Base-by-base conservation (phyloP, 2,113 vertebrate species). In the Oncorhynchus nerka region DNA sequence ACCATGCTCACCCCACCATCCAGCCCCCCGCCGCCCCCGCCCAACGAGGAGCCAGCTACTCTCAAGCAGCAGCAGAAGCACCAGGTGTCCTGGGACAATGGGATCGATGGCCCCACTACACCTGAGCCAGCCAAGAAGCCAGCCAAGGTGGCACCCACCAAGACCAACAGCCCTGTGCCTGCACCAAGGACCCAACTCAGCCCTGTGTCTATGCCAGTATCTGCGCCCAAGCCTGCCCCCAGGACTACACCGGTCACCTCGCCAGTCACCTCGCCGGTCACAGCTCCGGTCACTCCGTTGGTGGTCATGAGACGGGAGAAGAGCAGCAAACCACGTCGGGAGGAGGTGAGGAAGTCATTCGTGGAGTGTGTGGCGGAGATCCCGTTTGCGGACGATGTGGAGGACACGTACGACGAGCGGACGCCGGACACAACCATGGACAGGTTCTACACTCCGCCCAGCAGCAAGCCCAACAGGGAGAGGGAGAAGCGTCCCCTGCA, bases 321-420 rank as follows among this genome's bases (percentile, higher is more conserved):
- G 0, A 79, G 91, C 49, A 94, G 91, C 51, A 94, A 90, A 13
- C 83, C 92, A 1, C 88, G 83, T 3, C 89, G 87, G 0, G 92
- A 93, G 0, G 92, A 95, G 0, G 85, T 83, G 0, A 91, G 97
- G 7, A 99, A 98, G 80, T 99, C 98, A 0, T 98, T 99, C 4
- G 97, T 95, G 1, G 97, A 99, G 91, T 97, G 95, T 0, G 96
- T 99, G 70, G 98, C 96, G 5, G 98, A 99, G 87, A 99, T 99
- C 79, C 98, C 98, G 0, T 99, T 99, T 70, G 98, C 98, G 0
- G 98, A 99, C 0, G 98, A 99, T 0, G 96, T 97, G 30, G 97
- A 99, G 45, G 97, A 99, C 76, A 93, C 93, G 0, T 97, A 95
- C 0, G 97, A 99, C 12, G 96, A 98, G 67, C 93, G 91, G 59